These are phyloP conservation scores for Alectura lathami DNA, from an alignment of 2,113 vertebrate species.

Conservation along the genomic window DNA sequence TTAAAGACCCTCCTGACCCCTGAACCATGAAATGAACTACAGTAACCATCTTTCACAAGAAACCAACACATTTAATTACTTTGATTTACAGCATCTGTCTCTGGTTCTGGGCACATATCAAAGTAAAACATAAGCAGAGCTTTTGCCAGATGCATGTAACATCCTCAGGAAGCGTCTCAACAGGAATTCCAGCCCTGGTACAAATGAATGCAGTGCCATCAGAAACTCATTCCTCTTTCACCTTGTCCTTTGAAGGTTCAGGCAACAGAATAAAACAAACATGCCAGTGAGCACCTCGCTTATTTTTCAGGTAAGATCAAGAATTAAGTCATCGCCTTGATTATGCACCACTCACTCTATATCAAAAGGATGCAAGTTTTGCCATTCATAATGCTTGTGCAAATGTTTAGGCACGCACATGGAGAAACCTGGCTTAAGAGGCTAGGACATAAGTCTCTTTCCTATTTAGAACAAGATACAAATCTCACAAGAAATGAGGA, in stretches of 20 bases:
- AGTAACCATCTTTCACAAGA: neutral
- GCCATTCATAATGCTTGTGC: rapidly evolving
- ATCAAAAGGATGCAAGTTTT: neutral
- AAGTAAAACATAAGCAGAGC: neutral
- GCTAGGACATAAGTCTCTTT: neutral
- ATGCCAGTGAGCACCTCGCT: neutral
- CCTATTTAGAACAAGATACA: neutral
- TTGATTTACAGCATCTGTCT: neutral
- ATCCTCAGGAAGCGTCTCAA: neutral
- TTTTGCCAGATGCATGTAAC: neutral
- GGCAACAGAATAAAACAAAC: neutral
- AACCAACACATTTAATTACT: neutral
- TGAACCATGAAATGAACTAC: neutral
- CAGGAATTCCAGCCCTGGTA: neutral
- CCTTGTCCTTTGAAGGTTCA: neutral
- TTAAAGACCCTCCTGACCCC: neutral
- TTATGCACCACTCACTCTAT: neutral
- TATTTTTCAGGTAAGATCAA: neutral
- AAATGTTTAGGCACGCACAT: neutral
- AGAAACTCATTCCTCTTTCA: neutral
- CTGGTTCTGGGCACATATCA: neutral
- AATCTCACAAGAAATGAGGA: neutral
- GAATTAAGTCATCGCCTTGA: neutral
- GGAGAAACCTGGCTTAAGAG: neutral
- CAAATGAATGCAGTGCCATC: neutral